Percentiles rank a stretch among this genome's conserved stretches.
phyloP scores from a whole-genome alignment of 2,113 vertebrate species.

The Anolis carolinensis region DNA sequence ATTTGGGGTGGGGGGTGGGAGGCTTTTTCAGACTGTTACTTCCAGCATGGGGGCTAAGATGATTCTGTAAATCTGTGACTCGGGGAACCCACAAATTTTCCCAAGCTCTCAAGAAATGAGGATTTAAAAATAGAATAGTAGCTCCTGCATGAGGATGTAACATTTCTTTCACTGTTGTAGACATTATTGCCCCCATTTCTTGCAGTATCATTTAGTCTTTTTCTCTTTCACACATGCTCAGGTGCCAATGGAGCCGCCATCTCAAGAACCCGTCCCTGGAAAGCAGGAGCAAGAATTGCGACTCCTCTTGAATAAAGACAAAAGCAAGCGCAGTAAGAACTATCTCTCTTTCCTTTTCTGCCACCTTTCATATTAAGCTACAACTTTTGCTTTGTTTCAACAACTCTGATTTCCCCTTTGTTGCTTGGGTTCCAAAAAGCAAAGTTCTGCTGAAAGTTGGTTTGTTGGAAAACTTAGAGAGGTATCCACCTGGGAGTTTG shows the following conservation, averaged over 20 bases:
- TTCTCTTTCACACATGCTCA: conserved; percentile 47
- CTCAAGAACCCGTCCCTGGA: conserved; percentile 75
- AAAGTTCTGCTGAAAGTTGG: not conserved
- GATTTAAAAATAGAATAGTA: too few relatives aligned
- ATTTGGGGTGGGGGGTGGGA: too few relatives aligned
- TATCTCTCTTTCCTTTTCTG: not conserved
- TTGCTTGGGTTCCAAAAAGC: not conserved
- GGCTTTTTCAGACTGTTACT: too few relatives aligned
- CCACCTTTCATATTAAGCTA: not conserved
- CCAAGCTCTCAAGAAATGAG: too few relatives aligned
- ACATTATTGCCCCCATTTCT: not conserved
- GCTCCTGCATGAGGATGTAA: too few relatives aligned
- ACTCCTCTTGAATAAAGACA: conserved; percentile 87
- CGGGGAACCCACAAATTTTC: too few relatives aligned
- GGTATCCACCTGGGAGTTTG: too few relatives aligned
- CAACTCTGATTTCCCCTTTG: not conserved
- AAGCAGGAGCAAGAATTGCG: conserved; percentile 84
- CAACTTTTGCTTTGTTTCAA: not conserved
- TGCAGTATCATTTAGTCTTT: not conserved
- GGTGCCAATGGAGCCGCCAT: conserved; percentile 82
- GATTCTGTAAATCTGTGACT: too few relatives aligned
- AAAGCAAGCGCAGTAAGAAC: conserved; percentile 87
- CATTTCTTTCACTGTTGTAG: not conserved
- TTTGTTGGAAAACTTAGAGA: too few relatives aligned
- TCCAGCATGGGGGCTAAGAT: too few relatives aligned